Base-by-base conservation (phyloP, 2,113 vertebrate genomes). In the Ictalurus punctatus region DNA sequence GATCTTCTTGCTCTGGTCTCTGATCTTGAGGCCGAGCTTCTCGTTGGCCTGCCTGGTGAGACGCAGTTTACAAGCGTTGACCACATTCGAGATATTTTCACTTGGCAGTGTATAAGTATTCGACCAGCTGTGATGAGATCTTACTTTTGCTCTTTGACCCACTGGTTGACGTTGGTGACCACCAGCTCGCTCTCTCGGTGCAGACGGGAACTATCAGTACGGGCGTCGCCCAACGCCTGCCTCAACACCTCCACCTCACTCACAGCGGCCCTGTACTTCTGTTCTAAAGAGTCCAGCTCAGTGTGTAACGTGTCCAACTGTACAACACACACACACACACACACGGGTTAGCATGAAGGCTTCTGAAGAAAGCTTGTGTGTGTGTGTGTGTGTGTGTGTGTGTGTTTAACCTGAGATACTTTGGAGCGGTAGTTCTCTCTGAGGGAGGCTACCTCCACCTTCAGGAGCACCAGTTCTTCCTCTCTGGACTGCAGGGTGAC, bases 131-230 rank as follows among this genome's bases (percentile, higher is more conserved):
- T 63, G 40, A 54, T 23, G 74, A 54, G 59, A 58, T 83, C 92
- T 88, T 91, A 96, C 95, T 94, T 96, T 89, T 95, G 94, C 91
- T 96, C 92, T 74, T 94, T 93, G 59, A 95, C 92, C 92, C 92
- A 92, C 4, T 96, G 95, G 87, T 94, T 95, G 85, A 96, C 92
- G 85, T 94, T 94, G 91, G 85, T 93, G 84, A 96, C 94, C 54
- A 96, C 93, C 92, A 95, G 89, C 34, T 96, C 93, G 1, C 92
- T 96, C 30, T 96, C 95, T 25, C 27, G 87, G 44, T 87, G 91
- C 7, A 92, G 81, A 16, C 83, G 81, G 59, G 91, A 92, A 86
- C 90, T 85, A 56, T 95, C 93, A 7, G 92, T 92, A 7, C 86
- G 63, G 0, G 92, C 91, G 4, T 86, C 81, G 13, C 83, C 6